Evolutionary conservation across 2,113 vertebrate genomes (phyloP).

Genomic region (Bos taurus): ARS-UCD2.0 NC_037347.1:50827501-50828000

Average conservation of each 20-base stretch:
- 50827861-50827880: neutral
- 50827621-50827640: neutral
- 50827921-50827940: neutral
- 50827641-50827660: neutral
- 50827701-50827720: neutral
- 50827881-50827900: neutral
- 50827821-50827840: neutral
- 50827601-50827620: neutral
- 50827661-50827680: neutral
- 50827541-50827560: neutral
- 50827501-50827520: neutral
- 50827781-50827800: neutral
- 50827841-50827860: neutral
- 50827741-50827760: neutral
- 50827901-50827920: neutral
- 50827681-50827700: neutral
- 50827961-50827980: neutral
- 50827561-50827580: neutral
- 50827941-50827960: neutral
- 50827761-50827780: neutral
- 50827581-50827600: neutral
- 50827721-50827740: neutral
- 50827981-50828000: neutral
- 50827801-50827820: neutral
- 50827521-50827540: neutral